Evolutionary conservation across 92 coral and sea anemone species (phyloP).

Genomic region (Umimayanthus kanabou): DNA sequence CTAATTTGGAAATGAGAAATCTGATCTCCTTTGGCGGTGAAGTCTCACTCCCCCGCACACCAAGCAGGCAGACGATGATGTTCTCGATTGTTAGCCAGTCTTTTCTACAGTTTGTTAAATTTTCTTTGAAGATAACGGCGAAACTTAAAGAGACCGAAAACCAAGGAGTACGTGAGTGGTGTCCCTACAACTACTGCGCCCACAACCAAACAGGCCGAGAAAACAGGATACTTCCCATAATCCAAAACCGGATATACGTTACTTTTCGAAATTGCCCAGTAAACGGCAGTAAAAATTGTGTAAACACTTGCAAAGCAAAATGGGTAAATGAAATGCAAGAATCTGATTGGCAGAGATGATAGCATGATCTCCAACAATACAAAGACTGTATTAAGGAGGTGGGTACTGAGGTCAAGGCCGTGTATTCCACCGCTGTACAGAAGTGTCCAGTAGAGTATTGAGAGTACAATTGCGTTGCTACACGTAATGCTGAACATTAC

Average conservation of each 20-base stretch:
- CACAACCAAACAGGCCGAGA: constrained; percentile 58
- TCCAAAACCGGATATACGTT: constrained; percentile 67
- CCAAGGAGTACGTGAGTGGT: constrained; percentile 59
- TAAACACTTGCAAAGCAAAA: constrained; percentile 53
- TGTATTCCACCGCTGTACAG: constrained; percentile 37
- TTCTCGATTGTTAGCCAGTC: too few relatives aligned
- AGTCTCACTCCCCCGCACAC: too few relatives aligned
- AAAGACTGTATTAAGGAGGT: constrained; percentile 70
- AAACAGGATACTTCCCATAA: constrained; percentile 63
- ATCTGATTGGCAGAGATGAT: constrained; percentile 65
- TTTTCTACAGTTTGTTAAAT: constrained; percentile 26
- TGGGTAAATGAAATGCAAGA: constrained; percentile 75
- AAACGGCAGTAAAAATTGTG: constrained; percentile 70
- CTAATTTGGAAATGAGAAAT: too few relatives aligned
- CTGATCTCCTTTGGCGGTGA: too few relatives aligned
- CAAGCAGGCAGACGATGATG: too few relatives aligned
- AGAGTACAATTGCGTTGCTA: constrained; percentile 55
- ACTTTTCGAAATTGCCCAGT: constrained; percentile 71
- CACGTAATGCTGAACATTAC: constrained; percentile 67
- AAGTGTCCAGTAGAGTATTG: constrained; percentile 77
- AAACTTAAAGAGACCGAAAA: constrained; percentile 82
- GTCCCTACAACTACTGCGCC: constrained; percentile 51
- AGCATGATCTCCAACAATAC: constrained; percentile 65
- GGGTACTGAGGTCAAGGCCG: constrained; percentile 73
- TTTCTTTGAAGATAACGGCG: constrained; percentile 57